phyloP scores from a whole-genome alignment of 2,888 invertebrate species.

The Meandrusa payeni region DNA sequence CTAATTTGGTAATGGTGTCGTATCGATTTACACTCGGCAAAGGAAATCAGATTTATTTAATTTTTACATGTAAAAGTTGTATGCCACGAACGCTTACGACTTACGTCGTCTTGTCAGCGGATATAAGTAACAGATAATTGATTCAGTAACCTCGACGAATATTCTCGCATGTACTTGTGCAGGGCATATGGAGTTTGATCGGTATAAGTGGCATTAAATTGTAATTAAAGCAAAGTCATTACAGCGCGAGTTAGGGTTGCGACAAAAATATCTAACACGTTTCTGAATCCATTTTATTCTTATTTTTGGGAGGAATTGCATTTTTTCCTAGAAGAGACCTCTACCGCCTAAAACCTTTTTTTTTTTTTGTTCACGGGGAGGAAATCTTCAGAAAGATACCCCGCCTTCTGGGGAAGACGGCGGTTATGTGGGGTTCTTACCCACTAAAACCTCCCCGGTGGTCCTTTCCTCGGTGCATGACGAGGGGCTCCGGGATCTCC shows the following conservation, averaged over 20 bases:
- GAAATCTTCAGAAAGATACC: too few species aligned
- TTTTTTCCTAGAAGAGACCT: too few species aligned
- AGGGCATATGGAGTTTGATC: constrained; percentile 6
- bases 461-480: too few species aligned
- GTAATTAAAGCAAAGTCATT: constrained; percentile 14
- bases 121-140: constrained; percentile 20
- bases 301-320: too few species aligned
- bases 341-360: too few species aligned
- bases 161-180: constrained; percentile 11
- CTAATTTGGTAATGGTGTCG: constrained; percentile 13
- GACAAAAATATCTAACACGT: constrained; percentile 7
- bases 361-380: too few species aligned
- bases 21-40: constrained; percentile 16
- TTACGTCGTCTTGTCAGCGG: constrained; percentile 7
- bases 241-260: constrained; percentile 5
- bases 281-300: too few species aligned
- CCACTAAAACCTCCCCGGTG: too few species aligned
- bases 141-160: constrained; percentile 21
- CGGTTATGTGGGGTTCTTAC: too few species aligned
- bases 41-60: constrained; percentile 13
- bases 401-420: too few species aligned
- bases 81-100: background rate
- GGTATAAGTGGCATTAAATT: background rate
- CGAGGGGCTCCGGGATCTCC: too few species aligned
- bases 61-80: constrained; percentile 17